These are phyloP conservation scores for Tinea semifulvella DNA, from an alignment of 2,888 invertebrate genomes.

Conservation along the genomic window DNA sequence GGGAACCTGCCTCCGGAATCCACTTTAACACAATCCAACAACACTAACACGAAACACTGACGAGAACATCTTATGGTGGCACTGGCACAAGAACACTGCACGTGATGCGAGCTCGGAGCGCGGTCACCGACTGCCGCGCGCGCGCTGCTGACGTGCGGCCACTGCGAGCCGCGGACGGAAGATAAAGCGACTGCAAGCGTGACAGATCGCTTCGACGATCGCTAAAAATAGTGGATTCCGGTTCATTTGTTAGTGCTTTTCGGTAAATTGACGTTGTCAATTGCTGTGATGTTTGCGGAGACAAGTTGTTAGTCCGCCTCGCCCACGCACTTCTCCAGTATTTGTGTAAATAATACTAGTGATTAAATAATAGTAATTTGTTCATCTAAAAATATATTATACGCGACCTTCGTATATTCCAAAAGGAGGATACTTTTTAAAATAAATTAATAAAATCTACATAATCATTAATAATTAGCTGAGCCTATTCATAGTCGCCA, in stretches of 20 bases:
- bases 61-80: conserved; percentile 56
- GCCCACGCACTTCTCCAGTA: no score
- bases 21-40: conserved; percentile 49
- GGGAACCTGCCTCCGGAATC: conserved; percentile 61
- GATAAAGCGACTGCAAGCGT: no score
- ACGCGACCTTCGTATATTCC: neutral
- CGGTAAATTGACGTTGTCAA: neutral
- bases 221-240: conserved; percentile 6
- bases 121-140: conserved; percentile 27
- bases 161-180: neutral
- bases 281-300: neutral
- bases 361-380: neutral
- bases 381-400: neutral
- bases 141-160: neutral
- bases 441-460: no score
- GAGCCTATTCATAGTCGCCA: no score
- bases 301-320: no score
- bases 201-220: neutral
- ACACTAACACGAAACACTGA: conserved; percentile 55
- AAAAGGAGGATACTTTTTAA: no score
- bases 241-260: conserved; percentile 7
- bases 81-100: conserved; percentile 20
- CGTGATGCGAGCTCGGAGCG: no score
- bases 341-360: neutral
- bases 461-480: neutral